Evolutionary conservation across 1,140 invertebrate species (phyloP).

Genomic region (Cheumatopsyche charites): DNA sequence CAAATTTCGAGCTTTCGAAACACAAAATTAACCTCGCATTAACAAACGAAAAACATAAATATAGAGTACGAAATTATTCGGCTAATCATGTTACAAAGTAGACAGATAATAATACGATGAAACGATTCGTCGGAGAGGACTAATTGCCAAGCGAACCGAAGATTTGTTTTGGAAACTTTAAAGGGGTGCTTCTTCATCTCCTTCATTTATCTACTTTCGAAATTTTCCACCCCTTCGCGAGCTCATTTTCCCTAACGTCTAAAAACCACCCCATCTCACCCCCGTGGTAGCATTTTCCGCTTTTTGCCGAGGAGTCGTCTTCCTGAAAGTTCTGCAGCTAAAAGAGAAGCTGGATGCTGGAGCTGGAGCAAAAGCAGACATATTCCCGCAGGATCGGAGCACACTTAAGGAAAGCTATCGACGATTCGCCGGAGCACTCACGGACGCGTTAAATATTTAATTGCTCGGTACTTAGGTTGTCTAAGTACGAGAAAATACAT

Average conservation of each 20-base stretch:
- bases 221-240: background rate
- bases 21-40: no score
- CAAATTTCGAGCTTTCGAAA: no score
- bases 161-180: constrained; percentile 13
- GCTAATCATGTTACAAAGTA: constrained; percentile 11
- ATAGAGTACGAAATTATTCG: background rate
- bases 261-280: background rate
- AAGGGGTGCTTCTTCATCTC: background rate
- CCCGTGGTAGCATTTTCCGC: background rate
- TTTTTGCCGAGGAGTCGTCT: constrained; percentile 8
- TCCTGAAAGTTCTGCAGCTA: background rate
- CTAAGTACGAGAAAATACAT: no score
- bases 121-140: constrained; percentile 1
- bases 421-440: constrained; percentile 21
- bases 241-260: background rate
- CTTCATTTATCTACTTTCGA: background rate
- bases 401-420: constrained; percentile 39
- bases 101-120: constrained; percentile 13
- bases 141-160: background rate
- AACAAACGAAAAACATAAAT: background rate
- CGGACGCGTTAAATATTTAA: constrained; percentile 28
- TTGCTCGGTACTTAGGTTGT: background rate
- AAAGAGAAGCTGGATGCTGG: constrained; percentile 32
- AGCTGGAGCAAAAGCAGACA: constrained; percentile 15
- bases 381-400: constrained; percentile 27